Conservation (phyloP, 2,113 vertebrate genomes). For the Astatotilapia flaviijosephi region DNA sequence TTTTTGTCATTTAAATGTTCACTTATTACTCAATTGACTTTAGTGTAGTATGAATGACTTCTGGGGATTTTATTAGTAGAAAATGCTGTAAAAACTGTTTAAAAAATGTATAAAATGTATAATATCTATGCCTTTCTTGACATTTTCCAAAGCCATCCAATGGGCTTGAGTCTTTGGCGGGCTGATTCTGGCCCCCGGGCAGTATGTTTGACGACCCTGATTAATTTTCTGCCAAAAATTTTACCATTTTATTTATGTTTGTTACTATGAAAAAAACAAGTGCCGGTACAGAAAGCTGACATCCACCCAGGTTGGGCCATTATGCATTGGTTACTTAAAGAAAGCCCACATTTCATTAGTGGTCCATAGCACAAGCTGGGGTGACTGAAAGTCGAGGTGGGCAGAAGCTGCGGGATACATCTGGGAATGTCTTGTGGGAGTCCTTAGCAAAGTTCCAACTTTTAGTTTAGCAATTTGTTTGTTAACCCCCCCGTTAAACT, state of each 20-base stretch:
- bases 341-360: not conserved
- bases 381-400: not conserved
- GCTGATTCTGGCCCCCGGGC: not conserved
- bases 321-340: not conserved
- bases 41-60: not conserved
- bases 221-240: not conserved
- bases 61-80: not conserved
- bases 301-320: not conserved
- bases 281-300: not conserved
- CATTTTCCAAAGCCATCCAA: not conserved
- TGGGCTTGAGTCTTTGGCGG: fast-evolving
- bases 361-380: not conserved
- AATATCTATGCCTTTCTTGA: not conserved
- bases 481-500: not conserved
- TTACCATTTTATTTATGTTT: not conserved
- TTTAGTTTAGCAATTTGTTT: not conserved
- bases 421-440: fast-evolving
- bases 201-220: not conserved
- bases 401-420: not conserved
- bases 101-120: not conserved
- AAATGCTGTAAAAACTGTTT: not conserved
- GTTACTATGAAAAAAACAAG: not conserved
- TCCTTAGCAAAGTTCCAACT: not conserved
- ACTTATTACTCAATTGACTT: not conserved
- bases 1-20: not conserved